Evolutionary conservation across 2,113 vertebrate genomes (phyloP).

Genomic region (Erythrocercus mccallii): DNA sequence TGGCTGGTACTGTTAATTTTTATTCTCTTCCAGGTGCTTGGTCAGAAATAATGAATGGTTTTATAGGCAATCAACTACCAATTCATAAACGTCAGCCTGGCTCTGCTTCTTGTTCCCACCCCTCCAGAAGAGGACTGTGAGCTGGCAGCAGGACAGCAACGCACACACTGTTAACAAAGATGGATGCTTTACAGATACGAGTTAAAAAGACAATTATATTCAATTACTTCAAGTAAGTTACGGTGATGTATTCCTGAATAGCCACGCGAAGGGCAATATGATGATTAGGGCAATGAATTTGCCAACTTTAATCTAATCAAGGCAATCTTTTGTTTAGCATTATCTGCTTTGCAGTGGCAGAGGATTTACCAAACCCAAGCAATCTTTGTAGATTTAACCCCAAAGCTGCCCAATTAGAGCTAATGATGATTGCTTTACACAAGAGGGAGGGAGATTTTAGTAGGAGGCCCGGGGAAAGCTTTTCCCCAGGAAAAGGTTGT

Average conservation of each 20-base stretch:
- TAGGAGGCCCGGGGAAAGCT: neutral
- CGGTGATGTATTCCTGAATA: conserved; percentile 56
- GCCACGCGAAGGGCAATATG: conserved; percentile 11
- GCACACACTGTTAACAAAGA: conserved; percentile 21
- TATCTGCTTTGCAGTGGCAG: conserved; percentile 54
- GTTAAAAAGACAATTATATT: conserved; percentile 67
- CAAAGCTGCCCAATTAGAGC: conserved; percentile 21
- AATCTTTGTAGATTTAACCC: conserved; percentile 46
- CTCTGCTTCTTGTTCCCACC: conserved; percentile 49
- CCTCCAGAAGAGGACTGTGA: neutral
- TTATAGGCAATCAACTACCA: conserved; percentile 60
- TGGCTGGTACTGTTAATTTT: neutral
- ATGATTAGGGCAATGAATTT: conserved; percentile 61
- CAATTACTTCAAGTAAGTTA: conserved; percentile 66
- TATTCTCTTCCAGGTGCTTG: conserved; percentile 50
- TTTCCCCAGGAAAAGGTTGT: neutral
- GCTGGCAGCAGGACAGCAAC: conserved; percentile 54
- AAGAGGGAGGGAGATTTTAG: neutral
- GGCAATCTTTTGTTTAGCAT: conserved; percentile 47
- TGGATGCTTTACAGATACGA: conserved; percentile 52
- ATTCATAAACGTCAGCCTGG: conserved; percentile 51
- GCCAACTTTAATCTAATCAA: conserved; percentile 58
- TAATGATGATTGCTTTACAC: conserved; percentile 1
- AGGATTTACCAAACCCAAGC: conserved; percentile 54
- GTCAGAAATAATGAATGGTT: conserved; percentile 56